Percentiles rank a stretch among this genome's conserved stretches.
Conservation (phyloP, 2,888 invertebrate species). For the Dorcus parallelipipedus region DNA sequence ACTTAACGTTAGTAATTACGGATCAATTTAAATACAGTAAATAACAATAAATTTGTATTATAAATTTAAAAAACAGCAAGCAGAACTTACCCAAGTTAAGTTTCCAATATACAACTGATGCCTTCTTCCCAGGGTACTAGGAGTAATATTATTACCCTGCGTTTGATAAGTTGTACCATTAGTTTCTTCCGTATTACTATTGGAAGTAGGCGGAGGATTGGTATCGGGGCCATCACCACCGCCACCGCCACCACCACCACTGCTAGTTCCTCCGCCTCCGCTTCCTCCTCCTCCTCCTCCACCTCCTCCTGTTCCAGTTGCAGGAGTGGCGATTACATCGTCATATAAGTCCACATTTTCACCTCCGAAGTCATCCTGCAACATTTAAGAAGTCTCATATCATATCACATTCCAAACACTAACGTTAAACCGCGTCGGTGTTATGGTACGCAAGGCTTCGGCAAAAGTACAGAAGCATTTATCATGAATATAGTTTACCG, state of each 20-base stretch:
- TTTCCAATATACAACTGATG: slow-evolving; percentile 97
- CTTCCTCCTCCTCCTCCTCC: slow-evolving; percentile 46
- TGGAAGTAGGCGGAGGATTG: slow-evolving; percentile 55
- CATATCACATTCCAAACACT: slow-evolving; percentile 1
- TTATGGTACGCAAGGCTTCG: too few species aligned
- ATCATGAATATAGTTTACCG: not conserved
- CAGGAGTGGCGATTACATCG: slow-evolving; percentile 85
- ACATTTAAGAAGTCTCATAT: slow-evolving; percentile 8
- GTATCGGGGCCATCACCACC: slow-evolving; percentile 45
- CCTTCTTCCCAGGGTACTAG: slow-evolving; percentile 70
- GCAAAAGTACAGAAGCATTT: not conserved
- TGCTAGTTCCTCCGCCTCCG: slow-evolving; percentile 1
- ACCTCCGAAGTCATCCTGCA: slow-evolving; percentile 76
- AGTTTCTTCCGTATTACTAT: slow-evolving; percentile 62
- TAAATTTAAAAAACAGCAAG: not conserved
- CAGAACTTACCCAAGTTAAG: slow-evolving; percentile 88
- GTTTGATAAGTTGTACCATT: slow-evolving; percentile 68
- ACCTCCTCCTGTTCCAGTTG: slow-evolving; percentile 55
- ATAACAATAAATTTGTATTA: too few species aligned
- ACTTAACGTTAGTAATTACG: too few species aligned
- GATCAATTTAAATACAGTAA: too few species aligned
- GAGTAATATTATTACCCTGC: slow-evolving; percentile 64
- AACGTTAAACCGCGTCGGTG: too few species aligned
- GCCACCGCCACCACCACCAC: slow-evolving; percentile 6
- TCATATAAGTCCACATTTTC: slow-evolving; percentile 93